Evolutionary conservation across 2,113 vertebrate species (phyloP).

Genomic region (Gobio gobio): DNA sequence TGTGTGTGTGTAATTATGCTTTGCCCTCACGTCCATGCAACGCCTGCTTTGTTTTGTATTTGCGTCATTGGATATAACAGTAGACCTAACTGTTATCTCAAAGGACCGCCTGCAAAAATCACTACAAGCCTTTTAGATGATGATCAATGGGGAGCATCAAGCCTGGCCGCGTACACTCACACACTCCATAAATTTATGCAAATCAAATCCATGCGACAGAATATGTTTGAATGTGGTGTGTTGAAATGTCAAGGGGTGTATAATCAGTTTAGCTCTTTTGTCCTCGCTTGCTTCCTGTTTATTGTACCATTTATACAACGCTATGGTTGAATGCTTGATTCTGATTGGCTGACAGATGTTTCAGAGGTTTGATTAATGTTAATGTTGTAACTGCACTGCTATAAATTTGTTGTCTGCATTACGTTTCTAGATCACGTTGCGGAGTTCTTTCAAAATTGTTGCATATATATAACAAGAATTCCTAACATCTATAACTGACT

Average conservation of each 20-base stretch:
- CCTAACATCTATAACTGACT: background rate
- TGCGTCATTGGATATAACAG: constrained; percentile 21
- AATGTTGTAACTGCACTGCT: background rate
- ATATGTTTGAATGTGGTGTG: constrained; percentile 8
- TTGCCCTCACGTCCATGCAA: constrained; percentile 46
- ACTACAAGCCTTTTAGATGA: background rate
- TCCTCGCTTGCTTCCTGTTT: background rate
- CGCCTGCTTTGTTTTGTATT: constrained; percentile 32
- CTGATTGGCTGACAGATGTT: constrained; percentile 13
- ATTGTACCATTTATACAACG: background rate
- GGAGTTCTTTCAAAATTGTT: background rate
- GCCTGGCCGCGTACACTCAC: background rate
- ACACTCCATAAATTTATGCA: constrained; percentile 40
- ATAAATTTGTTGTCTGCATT: background rate
- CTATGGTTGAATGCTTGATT: constrained; percentile 12
- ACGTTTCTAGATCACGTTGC: background rate
- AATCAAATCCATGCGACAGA: constrained; percentile 42
- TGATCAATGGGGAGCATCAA: constrained; percentile 28
- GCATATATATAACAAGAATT: too few species aligned
- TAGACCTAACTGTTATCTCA: constrained; percentile 8
- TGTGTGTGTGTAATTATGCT: constrained; percentile 40
- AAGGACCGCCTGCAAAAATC: constrained; percentile 11
- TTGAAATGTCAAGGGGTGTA: constrained; percentile 52
- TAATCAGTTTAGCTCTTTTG: constrained; percentile 48
- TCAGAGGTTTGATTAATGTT: background rate